Conservation (phyloP, 2,113 vertebrate genomes). For the Boulengerochromis microlepis region DNA sequence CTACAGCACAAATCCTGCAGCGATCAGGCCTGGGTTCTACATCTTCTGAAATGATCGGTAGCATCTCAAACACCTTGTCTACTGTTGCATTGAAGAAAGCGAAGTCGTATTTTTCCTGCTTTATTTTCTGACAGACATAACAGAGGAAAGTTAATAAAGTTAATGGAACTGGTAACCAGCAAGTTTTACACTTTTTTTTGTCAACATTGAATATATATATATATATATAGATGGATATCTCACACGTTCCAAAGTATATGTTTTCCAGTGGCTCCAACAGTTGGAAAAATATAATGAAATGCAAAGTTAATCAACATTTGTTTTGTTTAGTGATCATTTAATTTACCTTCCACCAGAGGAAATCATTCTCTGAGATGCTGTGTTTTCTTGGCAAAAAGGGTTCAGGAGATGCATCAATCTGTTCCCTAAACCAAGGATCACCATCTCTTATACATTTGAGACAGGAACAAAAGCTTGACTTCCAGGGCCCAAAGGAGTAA, state of each 20-base stretch:
- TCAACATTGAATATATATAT: background rate
- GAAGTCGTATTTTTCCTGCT: background rate
- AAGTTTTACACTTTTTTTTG: background rate
- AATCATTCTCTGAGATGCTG: background rate
- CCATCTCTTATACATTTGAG: background rate
- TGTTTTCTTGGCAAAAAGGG: background rate
- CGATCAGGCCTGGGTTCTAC: slow-evolving; percentile 27
- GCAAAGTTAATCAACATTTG: background rate
- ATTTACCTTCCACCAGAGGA: background rate
- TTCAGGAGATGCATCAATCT: background rate
- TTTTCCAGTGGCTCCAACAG: background rate
- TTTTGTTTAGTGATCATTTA: background rate
- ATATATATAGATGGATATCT: background rate
- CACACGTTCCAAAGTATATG: background rate
- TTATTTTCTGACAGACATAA: slow-evolving; percentile 10
- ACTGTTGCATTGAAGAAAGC: slow-evolving; percentile 28
- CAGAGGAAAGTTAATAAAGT: background rate
- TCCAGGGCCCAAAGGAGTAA: background rate
- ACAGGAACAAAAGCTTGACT: background rate
- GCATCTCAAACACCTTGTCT: slow-evolving; percentile 67
- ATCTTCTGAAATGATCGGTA: slow-evolving; percentile 61
- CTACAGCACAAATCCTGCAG: slow-evolving; percentile 79
- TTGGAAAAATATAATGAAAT: background rate
- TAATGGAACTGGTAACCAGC: background rate
- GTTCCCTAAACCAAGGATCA: background rate